Conservation (phyloP, 2,797 vertebrate species). For the Heliangelus exortis region DNA sequence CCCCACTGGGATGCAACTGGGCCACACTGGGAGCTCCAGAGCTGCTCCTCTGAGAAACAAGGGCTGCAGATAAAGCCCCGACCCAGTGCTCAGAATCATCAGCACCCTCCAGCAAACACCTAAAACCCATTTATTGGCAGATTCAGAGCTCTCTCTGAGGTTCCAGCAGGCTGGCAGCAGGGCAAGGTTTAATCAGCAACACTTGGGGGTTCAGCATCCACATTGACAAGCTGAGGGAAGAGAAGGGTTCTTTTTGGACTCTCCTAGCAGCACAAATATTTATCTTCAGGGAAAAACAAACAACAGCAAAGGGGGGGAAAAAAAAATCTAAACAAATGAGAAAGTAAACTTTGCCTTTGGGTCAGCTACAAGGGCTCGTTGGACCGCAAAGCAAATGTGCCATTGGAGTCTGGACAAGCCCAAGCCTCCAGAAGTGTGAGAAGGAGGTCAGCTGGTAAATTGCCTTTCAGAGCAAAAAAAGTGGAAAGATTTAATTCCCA, state of each 20-base stretch:
- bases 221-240: neutral
- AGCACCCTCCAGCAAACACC: neutral
- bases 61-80: neutral
- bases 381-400: neutral
- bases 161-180: neutral
- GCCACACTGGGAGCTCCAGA: neutral
- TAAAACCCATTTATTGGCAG: neutral
- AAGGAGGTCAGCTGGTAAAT: conserved; percentile 54
- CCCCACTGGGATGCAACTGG: neutral
- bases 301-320: too few relatives aligned
- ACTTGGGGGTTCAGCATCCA: neutral
- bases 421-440: neutral
- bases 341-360: neutral
- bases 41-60: neutral
- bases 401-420: neutral
- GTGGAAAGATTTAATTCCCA: conserved; percentile 61
- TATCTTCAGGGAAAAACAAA: conserved; percentile 4
- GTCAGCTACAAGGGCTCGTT: neutral
- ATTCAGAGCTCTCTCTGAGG: neutral
- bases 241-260: neutral
- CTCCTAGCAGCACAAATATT: conserved; percentile 33
- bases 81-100: neutral
- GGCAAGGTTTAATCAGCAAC: neutral
- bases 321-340: neutral
- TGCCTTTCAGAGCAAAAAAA: conserved; percentile 39